Percentiles rank a stretch among this genome's conserved stretches.
Conservation (phyloP, 1,140 invertebrate genomes). For the Aphidius gifuensis region DNA sequence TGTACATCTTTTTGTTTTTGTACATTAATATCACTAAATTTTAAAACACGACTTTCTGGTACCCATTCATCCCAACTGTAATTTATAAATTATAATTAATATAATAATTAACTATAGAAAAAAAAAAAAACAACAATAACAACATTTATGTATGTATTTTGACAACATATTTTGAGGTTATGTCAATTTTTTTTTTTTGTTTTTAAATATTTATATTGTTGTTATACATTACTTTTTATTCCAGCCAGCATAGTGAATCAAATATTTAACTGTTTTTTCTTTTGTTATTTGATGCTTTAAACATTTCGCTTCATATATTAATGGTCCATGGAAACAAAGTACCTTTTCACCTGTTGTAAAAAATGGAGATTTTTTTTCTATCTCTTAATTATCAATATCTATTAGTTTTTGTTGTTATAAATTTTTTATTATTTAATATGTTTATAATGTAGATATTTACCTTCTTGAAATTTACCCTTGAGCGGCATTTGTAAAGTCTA, state of each 20-base stretch:
- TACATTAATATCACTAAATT: constrained; percentile 89
- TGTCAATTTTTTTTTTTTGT: constrained; percentile 17
- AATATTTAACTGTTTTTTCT: constrained; percentile 85
- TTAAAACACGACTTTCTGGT: constrained; percentile 86
- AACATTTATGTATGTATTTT: neutral
- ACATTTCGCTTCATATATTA: constrained; percentile 95
- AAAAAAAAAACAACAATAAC: constrained; percentile 4
- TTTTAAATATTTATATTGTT: constrained; percentile 14
- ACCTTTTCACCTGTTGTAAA: constrained; percentile 80
- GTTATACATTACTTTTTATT: constrained; percentile 83
- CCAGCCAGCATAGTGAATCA: constrained; percentile 97
- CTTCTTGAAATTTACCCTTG: constrained; percentile 23
- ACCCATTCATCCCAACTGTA: constrained; percentile 98
- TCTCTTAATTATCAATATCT: constrained; percentile 1
- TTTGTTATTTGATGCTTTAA: constrained; percentile 77
- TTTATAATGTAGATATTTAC: neutral
- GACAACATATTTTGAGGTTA: neutral
- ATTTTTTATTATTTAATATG: neutral
- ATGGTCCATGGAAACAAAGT: constrained; percentile 91
- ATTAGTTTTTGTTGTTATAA: constrained; percentile 12
- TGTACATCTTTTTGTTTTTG: constrained; percentile 87
- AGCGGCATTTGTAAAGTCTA: neutral
- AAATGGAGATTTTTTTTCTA: constrained; percentile 17
- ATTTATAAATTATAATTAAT: constrained; percentile 16
- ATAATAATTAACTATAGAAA: constrained; percentile 9